Evolutionary conservation across 2,797 vertebrate genomes (phyloP), one percentile per base, ranked within the genome.

Genomic region (Lagodon rhomboides): DNA sequence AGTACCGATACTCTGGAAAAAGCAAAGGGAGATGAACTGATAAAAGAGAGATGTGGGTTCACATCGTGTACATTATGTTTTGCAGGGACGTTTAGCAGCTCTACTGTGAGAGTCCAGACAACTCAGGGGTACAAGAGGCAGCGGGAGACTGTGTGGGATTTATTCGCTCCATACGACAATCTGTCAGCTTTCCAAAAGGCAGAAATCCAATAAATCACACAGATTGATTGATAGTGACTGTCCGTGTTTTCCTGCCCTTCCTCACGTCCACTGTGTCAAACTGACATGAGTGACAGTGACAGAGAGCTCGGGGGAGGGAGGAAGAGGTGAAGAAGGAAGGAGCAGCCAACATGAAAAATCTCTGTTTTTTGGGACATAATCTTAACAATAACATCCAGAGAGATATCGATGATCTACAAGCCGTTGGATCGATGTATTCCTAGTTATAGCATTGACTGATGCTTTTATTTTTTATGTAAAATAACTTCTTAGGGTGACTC

Each of bases 141-240:
- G 73, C 55, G 68, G 41, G 41, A 65, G 66, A 73, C 22, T 20
- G 38, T 38, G 61, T 34, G 30, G 30, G 25, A 46, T 15, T 60
- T 63, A 71, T 30, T 27, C 38, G 23, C 58, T 70, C 43, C 13
- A 44, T 70, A 51, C 22, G 68, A 23, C 62, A 74, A 82, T 84
- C 74, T 88, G 86, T 85, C 84, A 87, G 71, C 59, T 78, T 85
- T 71, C 69, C 70, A 76, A 85, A 84, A 77, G 73, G 47, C 72
- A 30, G 53, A 83, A 87, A 89, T 82, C 81, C 49, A 83, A 90
- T 90, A 89, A 90, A 89, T 85, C 25, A 9, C 55, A 66, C 58
- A 68, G 84, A 87, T 62, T 88, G 88, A 90, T 88, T 75, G 74
- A 86, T 84, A 73, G 86, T 70, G 79, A 84, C 82, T 85, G 83